Evolutionary conservation across 1,140 invertebrate genomes (phyloP).

Genomic region (Brachionus rotundiformis): DNA sequence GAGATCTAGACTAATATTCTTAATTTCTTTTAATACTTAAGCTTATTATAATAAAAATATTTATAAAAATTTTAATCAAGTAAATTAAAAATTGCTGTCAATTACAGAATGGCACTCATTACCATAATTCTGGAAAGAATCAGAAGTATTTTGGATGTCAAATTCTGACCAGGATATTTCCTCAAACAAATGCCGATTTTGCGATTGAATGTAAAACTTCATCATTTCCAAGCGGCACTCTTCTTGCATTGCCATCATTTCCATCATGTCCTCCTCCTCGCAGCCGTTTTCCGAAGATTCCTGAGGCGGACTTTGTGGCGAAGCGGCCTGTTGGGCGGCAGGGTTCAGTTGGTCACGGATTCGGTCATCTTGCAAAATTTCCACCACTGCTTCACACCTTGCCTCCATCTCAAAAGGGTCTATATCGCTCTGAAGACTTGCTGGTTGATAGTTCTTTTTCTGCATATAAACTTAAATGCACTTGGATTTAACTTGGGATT

Average conservation of each 20-base stretch:
- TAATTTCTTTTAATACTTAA: too few relatives aligned
- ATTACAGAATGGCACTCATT: too few relatives aligned
- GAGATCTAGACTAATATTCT: too few relatives aligned
- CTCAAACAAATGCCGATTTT: constrained; percentile 40
- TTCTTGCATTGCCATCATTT: constrained; percentile 52
- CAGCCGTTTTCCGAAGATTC: background rate
- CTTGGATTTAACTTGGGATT: constrained; percentile 38
- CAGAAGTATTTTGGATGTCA: too few relatives aligned
- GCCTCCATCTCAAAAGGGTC: constrained; percentile 41
- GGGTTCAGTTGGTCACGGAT: constrained; percentile 17
- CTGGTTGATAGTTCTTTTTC: background rate
- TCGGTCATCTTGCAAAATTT: constrained; percentile 26
- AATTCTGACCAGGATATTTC: constrained; percentile 41
- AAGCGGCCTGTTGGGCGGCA: background rate
- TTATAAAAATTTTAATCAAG: too few relatives aligned
- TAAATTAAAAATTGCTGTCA: too few relatives aligned
- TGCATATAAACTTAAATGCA: constrained; percentile 17
- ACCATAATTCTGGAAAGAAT: too few relatives aligned
- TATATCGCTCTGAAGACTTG: background rate
- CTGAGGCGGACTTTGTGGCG: background rate
- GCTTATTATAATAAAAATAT: too few relatives aligned
- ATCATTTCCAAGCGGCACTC: constrained; percentile 50
- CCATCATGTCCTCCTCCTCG: constrained; percentile 43
- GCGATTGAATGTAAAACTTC: constrained; percentile 52
- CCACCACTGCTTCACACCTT: constrained; percentile 35